Evolutionary conservation across 2,113 vertebrate species (phyloP).

Genomic region (Pipra filicauda): DNA sequence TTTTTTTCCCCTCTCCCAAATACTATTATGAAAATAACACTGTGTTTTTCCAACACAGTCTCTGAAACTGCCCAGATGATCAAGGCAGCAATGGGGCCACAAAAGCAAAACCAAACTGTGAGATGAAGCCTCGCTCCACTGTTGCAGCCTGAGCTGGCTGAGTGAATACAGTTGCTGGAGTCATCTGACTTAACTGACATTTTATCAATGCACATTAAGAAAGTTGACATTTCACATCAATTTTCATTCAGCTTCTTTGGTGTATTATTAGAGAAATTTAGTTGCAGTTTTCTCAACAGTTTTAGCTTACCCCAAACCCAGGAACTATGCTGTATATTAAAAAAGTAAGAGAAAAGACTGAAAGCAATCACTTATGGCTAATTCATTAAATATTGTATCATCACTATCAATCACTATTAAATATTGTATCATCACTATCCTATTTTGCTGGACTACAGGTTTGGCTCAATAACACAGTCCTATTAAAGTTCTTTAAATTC

Average conservation of each 20-base stretch:
- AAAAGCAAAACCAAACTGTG: background rate
- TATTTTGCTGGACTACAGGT: background rate
- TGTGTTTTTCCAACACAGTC: background rate
- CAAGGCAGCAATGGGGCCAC: background rate
- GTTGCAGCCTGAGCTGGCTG: background rate
- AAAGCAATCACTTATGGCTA: background rate
- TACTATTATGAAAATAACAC: background rate
- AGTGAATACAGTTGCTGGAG: constrained; percentile 19
- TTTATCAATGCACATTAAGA: constrained; percentile 50
- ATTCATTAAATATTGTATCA: background rate
- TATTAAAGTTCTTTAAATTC: background rate
- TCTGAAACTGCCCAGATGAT: background rate
- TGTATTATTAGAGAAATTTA: constrained; percentile 4
- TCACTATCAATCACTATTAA: background rate
- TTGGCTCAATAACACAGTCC: background rate
- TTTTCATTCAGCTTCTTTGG: background rate
- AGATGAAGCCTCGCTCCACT: background rate
- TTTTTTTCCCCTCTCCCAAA: background rate
- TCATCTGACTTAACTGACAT: constrained; percentile 46
- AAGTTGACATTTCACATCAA: constrained; percentile 25
- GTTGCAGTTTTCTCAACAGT: background rate
- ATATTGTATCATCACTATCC: background rate
- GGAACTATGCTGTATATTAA: background rate
- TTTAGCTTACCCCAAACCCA: background rate
- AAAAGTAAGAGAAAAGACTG: background rate